Evolutionary conservation across 2,797 vertebrate species (phyloP).

Genomic region (Cuniculus paca): DNA sequence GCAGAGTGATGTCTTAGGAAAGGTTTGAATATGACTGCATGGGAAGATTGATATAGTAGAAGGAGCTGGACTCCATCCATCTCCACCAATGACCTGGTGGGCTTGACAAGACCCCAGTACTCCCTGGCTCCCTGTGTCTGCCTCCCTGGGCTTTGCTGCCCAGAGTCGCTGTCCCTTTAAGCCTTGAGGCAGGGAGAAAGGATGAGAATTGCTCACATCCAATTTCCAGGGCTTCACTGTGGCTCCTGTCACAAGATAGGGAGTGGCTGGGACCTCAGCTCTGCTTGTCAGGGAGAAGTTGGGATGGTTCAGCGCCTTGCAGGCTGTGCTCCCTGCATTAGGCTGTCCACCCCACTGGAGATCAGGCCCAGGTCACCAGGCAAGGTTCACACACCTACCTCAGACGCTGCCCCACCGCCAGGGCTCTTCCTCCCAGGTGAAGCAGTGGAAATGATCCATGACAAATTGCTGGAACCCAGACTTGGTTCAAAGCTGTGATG

Average conservation of each 20-base stretch:
- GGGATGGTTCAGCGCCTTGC: background rate
- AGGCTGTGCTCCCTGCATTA: background rate
- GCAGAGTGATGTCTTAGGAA: background rate
- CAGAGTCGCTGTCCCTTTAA: background rate
- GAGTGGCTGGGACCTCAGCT: rapidly evolving
- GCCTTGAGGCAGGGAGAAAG: background rate
- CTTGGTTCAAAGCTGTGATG: background rate
- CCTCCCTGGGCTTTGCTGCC: background rate
- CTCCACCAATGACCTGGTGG: background rate
- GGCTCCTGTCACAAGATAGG: rapidly evolving
- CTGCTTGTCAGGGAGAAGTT: constrained; percentile 34
- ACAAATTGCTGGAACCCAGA: background rate
- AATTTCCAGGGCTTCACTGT: background rate
- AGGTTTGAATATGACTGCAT: background rate
- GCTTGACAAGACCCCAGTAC: background rate
- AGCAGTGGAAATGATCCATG: background rate
- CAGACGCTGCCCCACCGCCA: background rate
- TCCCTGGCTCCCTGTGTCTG: background rate
- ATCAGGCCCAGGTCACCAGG: constrained; percentile 46
- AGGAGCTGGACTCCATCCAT: background rate
- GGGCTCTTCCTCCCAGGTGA: background rate
- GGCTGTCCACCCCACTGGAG: background rate
- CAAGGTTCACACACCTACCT: background rate
- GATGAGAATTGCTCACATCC: constrained; percentile 40
- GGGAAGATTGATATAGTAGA: background rate